phyloP scores from a whole-genome alignment of 2,113 vertebrate genomes.

The Podarcis raffonei region DNA sequence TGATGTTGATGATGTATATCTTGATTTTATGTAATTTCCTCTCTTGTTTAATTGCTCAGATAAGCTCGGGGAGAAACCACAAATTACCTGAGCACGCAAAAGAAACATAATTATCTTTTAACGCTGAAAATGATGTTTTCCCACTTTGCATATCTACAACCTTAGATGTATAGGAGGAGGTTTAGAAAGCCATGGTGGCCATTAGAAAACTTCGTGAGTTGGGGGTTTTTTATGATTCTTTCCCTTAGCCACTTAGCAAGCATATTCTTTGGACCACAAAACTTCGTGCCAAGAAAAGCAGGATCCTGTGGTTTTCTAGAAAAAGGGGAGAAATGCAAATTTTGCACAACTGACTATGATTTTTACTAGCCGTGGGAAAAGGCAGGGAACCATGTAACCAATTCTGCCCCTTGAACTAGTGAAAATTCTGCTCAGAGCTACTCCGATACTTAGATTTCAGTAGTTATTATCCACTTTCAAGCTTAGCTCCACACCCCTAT shows the following conservation, averaged over 20 bases:
- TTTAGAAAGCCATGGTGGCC: background rate
- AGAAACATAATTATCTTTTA: slow-evolving; percentile 41
- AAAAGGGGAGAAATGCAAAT: too few species aligned
- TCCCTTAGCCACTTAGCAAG: background rate
- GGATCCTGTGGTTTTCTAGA: background rate
- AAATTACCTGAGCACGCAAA: slow-evolving; percentile 33
- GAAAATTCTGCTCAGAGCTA: background rate
- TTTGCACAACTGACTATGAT: background rate
- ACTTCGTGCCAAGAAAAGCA: background rate
- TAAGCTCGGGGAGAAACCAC: slow-evolving; percentile 36
- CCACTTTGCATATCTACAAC: slow-evolving; percentile 12
- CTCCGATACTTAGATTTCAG: background rate
- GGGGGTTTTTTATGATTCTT: background rate
- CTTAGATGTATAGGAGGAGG: slow-evolving; percentile 13
- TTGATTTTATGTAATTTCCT: slow-evolving; percentile 35
- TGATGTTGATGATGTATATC: slow-evolving; percentile 39
- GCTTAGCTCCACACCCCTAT: background rate
- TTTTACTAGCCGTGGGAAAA: background rate
- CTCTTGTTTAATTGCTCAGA: slow-evolving; percentile 48
- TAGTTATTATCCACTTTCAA: background rate
- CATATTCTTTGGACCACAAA: background rate
- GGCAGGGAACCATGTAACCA: background rate
- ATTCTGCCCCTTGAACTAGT: background rate
- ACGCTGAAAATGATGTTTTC: slow-evolving; percentile 10
- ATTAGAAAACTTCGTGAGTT: background rate